These are phyloP conservation scores for Drosophila nikananu DNA, from an alignment of 1,140 invertebrate genomes.

Conservation along the genomic window DNA sequence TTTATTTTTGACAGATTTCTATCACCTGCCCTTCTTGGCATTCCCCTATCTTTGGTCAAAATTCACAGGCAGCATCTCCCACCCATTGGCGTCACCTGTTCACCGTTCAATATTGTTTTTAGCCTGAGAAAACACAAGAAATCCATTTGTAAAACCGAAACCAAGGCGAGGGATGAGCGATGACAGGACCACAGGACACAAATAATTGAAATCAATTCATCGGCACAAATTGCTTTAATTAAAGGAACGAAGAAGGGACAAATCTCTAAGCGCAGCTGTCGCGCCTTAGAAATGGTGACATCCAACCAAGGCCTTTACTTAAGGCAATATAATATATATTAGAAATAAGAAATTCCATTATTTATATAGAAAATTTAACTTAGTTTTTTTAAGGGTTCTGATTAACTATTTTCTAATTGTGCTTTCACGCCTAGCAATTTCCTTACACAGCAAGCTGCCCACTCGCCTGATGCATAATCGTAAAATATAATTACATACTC, in stretches of 20 bases:
- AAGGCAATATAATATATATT: background rate
- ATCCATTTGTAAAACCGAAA: slow-evolving; percentile 51
- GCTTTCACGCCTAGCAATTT: too few relatives aligned
- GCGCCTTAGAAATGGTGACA: background rate
- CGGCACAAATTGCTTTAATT: slow-evolving; percentile 58
- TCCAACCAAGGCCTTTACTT: background rate
- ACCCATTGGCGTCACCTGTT: slow-evolving; percentile 12
- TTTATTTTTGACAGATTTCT: background rate
- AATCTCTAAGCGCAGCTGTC: slow-evolving; percentile 7
- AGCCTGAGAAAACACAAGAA: slow-evolving; percentile 39
- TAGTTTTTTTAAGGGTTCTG: background rate
- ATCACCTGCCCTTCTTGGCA: background rate
- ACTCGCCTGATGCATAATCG: too few relatives aligned
- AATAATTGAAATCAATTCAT: slow-evolving; percentile 59
- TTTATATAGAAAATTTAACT: background rate
- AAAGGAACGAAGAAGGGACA: slow-evolving; percentile 13
- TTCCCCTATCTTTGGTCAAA: background rate
- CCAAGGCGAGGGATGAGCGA: background rate
- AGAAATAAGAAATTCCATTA: background rate
- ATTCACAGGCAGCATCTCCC: background rate
- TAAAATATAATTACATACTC: background rate
- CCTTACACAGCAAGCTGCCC: too few relatives aligned
- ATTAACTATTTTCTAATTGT: background rate
- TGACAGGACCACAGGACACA: slow-evolving; percentile 22
- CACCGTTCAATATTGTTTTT: slow-evolving; percentile 31